Evolutionary conservation across 1,140 invertebrate species (phyloP).

Genomic region (Tyrophagus putrescentiae): DNA sequence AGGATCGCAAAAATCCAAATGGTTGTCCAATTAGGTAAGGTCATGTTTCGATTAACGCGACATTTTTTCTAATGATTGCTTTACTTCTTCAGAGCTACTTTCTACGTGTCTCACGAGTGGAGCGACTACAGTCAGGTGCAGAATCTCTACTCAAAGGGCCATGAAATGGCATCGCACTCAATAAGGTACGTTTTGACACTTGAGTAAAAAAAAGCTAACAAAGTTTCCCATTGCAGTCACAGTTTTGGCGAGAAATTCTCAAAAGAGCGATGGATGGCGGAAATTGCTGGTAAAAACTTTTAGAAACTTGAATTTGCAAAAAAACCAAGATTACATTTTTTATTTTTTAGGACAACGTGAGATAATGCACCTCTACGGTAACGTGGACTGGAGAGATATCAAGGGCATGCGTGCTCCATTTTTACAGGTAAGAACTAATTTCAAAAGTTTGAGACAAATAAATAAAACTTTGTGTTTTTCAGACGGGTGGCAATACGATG

Average conservation of each 20-base stretch:
- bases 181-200: conserved; percentile 66
- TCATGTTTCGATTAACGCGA: conserved; percentile 56
- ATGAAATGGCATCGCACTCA: conserved; percentile 91
- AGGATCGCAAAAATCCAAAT: conserved; percentile 76
- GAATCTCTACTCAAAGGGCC: conserved; percentile 78
- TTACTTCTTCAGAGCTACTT: conserved; percentile 78
- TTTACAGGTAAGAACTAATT: no score
- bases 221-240: conserved; percentile 25
- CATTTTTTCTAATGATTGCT: conserved; percentile 30
- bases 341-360: no score
- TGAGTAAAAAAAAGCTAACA: background rate
- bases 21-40: conserved; percentile 65
- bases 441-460: no score
- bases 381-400: conserved; percentile 29
- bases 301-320: no score
- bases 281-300: conserved; percentile 29
- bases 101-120: conserved; percentile 95
- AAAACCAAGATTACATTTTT: no score
- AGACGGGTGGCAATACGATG: conserved; percentile 34
- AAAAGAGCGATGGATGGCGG: conserved; percentile 30
- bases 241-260: conserved; percentile 32
- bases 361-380: conserved; percentile 30
- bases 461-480: no score
- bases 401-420: conserved; percentile 34
- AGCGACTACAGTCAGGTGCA: conserved; percentile 94